Percentiles rank a stretch among this genome's conserved stretches.
These are phyloP conservation scores for Scolopax mira DNA, from an alignment of 2,113 vertebrate species.

Conservation along the genomic window DNA sequence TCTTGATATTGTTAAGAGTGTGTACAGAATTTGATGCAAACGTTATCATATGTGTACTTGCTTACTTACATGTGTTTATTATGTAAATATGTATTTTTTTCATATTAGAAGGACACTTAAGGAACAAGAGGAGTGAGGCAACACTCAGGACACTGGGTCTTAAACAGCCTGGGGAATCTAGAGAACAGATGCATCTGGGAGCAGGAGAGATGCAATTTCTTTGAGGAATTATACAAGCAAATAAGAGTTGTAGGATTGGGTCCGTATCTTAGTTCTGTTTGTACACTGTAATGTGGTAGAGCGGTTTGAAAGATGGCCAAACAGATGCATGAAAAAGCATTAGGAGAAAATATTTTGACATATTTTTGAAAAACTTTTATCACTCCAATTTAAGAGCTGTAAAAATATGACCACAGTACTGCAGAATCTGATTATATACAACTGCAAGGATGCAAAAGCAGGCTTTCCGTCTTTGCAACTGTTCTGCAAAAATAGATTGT, in stretches of 20 bases:
- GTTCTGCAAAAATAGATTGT: not conserved
- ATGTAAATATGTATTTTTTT: not conserved
- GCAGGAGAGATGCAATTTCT: not conserved
- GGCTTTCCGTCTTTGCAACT: not conserved
- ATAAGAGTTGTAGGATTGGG: not conserved
- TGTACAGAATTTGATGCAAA: not conserved
- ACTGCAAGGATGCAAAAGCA: not conserved
- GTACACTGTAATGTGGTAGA: not conserved
- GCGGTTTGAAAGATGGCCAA: not conserved
- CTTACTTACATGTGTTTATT: not conserved
- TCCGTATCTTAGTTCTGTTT: not conserved
- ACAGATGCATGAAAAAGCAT: not conserved
- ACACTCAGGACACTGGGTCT: too few relatives aligned
- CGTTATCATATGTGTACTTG: not conserved
- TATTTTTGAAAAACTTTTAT: not conserved
- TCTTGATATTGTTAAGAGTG: not conserved
- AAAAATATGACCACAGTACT: not conserved
- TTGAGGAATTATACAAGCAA: not conserved
- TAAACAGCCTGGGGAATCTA: not conserved
- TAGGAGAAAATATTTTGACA: not conserved
- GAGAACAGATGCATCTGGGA: not conserved
- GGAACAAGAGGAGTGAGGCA: not conserved
- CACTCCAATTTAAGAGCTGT: not conserved
- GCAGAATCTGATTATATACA: not conserved
- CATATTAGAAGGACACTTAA: not conserved